A percentile compares a stretch with the other conserved stretches of the same genome.
phyloP scores from a whole-genome alignment of 2,797 vertebrate species.

The Tadarida brasiliensis region DNA sequence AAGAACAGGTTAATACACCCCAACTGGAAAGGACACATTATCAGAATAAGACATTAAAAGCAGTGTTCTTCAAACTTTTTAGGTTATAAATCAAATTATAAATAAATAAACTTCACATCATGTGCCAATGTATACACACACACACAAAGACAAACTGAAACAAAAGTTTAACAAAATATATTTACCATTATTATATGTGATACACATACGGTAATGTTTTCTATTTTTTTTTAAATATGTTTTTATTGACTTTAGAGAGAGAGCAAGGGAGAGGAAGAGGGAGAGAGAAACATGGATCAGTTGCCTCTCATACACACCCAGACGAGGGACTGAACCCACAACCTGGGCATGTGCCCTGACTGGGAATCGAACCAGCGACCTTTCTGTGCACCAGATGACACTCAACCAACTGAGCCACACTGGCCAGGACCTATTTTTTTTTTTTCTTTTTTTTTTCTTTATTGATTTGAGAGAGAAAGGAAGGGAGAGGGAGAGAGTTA shows the following conservation, averaged over 20 bases:
- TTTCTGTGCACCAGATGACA: too few species aligned
- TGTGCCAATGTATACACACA: neutral
- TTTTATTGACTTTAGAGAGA: too few species aligned
- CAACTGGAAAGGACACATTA: neutral
- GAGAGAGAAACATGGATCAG: too few species aligned
- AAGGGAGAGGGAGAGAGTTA: too few species aligned
- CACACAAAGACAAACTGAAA: neutral
- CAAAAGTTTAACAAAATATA: slow-evolving; percentile 51
- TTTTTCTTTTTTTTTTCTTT: neutral
- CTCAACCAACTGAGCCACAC: too few species aligned
- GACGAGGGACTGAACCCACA: too few species aligned
- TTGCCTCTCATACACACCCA: too few species aligned
- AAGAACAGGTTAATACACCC: neutral
- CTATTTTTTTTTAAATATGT: slow-evolving; percentile 18
- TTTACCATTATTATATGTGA: neutral
- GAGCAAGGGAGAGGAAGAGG: too few species aligned
- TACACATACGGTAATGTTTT: neutral
- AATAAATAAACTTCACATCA: slow-evolving; percentile 30
- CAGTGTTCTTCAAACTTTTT: neutral
- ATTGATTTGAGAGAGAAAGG: too few species aligned
- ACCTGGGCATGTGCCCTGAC: too few species aligned
- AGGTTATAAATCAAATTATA: neutral
- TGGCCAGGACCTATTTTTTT: too few species aligned
- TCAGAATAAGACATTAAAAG: slow-evolving; percentile 39
- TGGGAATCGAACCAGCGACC: too few species aligned